Evolutionary conservation across 2,888 invertebrate genomes (phyloP).

Genomic region (Pelosia muscerda): DNA sequence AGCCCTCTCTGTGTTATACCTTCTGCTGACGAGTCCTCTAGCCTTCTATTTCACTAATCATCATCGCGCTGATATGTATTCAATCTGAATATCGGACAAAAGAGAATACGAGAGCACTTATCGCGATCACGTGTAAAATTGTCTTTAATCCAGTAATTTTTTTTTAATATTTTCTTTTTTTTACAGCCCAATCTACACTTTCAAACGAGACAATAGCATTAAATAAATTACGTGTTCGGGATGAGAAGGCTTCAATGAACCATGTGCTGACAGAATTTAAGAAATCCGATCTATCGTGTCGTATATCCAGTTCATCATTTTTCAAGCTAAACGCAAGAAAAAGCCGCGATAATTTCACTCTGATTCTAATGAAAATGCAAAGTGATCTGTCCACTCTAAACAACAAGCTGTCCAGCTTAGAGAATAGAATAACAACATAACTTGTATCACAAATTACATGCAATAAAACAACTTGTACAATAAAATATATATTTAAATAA

Average conservation of each 20-base stretch:
- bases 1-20: too few relatives aligned
- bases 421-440: constrained; percentile 63
- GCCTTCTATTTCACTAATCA: too few relatives aligned
- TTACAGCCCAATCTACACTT: constrained; percentile 57
- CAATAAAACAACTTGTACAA: constrained; percentile 34
- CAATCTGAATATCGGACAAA: too few relatives aligned
- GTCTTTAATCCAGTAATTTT: not conserved
- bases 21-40: too few relatives aligned
- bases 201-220: constrained; percentile 54
- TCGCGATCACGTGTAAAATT: too few relatives aligned
- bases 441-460: not conserved
- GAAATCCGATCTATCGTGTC: constrained; percentile 67
- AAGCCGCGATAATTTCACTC: constrained; percentile 73
- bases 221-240: constrained; percentile 50
- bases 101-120: too few relatives aligned
- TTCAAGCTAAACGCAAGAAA: constrained; percentile 69
- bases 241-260: constrained; percentile 37
- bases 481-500: constrained; percentile 32
- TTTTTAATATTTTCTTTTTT: constrained; percentile 2
- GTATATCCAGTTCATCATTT: constrained; percentile 70
- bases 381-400: constrained; percentile 70
- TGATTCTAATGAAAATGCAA: constrained; percentile 77
- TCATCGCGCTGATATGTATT: too few relatives aligned
- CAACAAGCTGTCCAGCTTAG: constrained; percentile 72
- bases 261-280: constrained; percentile 56